Percentiles rank a stretch among this genome's conserved stretches.
These are phyloP conservation scores for Hyles lineata DNA, from an alignment of 2,888 invertebrate genomes.

Conservation along the genomic window DNA sequence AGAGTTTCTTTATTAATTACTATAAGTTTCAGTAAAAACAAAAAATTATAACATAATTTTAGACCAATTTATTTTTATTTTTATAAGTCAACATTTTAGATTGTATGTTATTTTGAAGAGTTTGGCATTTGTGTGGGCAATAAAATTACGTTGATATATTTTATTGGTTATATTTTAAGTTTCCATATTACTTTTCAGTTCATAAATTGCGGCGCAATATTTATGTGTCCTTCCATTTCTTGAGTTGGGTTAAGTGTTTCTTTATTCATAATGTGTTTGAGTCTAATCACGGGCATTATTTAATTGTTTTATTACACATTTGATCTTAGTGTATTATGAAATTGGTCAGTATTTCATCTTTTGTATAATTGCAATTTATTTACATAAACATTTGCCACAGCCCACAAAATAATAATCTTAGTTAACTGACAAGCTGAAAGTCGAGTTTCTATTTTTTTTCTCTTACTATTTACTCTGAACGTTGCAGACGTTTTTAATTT, in stretches of 20 bases:
- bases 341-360: conserved; percentile 14
- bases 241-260: background rate
- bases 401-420: no score
- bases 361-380: background rate
- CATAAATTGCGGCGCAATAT: conserved; percentile 13
- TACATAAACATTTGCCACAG: no score
- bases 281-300: background rate
- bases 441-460: no score
- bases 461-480: no score
- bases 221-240: background rate
- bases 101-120: background rate
- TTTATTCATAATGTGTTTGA: background rate
- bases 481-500: no score
- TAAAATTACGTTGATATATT: conserved; percentile 14
- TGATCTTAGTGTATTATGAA: conserved; percentile 20
- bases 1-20: background rate
- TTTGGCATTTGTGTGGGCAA: conserved; percentile 20
- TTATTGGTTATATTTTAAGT: conserved; percentile 22
- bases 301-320: background rate
- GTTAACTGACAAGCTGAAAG: no score
- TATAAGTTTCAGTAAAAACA: background rate
- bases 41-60: background rate
- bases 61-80: conserved; percentile 3
- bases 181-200: background rate
- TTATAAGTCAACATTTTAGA: background rate